Conservation (phyloP, 2,797 vertebrate genomes). For the Chelon labrosus region DNA sequence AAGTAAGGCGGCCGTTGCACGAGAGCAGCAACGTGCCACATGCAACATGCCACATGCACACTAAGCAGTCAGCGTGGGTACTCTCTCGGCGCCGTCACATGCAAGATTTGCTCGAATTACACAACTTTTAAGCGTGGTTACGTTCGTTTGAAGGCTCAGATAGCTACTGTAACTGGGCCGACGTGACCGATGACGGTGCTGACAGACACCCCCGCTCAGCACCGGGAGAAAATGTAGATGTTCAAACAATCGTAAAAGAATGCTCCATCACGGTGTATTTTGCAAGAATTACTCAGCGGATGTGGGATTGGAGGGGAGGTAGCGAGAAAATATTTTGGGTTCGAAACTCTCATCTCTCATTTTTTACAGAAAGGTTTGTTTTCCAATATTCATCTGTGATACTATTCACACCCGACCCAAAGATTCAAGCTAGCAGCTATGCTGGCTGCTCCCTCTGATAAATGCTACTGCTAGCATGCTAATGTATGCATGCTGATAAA, state of each 20-base stretch:
- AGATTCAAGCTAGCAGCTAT: no score
- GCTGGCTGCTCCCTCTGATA: no score
- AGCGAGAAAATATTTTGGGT: background rate
- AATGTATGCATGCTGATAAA: no score
- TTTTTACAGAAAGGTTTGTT: background rate
- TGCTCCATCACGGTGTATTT: background rate
- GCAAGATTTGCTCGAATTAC: background rate
- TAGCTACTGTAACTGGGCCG: background rate
- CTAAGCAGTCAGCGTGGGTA: background rate
- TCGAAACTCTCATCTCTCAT: background rate
- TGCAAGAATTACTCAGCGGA: background rate
- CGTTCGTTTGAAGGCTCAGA: background rate
- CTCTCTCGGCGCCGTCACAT: slow-evolving; percentile 3
- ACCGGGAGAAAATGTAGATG: background rate
- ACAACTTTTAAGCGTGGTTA: slow-evolving; percentile 7
- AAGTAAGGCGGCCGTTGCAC: slow-evolving; percentile 49
- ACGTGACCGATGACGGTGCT: background rate
- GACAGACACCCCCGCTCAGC: no score
- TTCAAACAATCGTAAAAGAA: slow-evolving; percentile 3
- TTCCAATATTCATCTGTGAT: background rate
- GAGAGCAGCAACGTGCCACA: slow-evolving; percentile 55
- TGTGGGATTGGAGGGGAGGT: background rate
- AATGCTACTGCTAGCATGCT: no score
- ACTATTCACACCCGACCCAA: no score
- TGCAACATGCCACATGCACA: slow-evolving; percentile 47